Percentiles rank a stretch among this genome's conserved stretches.
phyloP scores from a whole-genome alignment of 2,888 invertebrate species.

The Trilocha varians region DNA sequence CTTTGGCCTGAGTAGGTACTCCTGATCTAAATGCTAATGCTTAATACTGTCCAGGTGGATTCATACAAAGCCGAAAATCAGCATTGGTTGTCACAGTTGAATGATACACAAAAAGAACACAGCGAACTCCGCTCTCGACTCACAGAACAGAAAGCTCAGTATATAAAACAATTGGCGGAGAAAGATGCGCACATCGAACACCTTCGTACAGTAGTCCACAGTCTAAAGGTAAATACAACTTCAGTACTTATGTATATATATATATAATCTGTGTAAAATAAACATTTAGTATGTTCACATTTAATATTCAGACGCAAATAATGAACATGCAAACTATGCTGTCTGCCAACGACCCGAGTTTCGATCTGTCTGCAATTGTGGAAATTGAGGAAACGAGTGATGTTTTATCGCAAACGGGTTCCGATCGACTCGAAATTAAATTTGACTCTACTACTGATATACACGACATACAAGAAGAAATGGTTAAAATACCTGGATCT shows the following conservation, averaged over 20 bases:
- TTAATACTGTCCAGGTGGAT: constrained; percentile 44
- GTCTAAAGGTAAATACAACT: constrained; percentile 39
- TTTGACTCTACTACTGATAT: constrained; percentile 51
- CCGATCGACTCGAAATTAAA: constrained; percentile 53
- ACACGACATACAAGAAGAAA: constrained; percentile 44
- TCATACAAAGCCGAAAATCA: constrained; percentile 77
- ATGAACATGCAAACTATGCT: constrained; percentile 64
- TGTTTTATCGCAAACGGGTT: constrained; percentile 40
- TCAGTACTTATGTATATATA: not conserved
- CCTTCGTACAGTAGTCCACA: constrained; percentile 49
- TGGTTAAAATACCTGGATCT: constrained; percentile 38
- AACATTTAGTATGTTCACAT: not conserved
- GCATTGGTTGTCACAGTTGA: constrained; percentile 75
- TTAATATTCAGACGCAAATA: constrained; percentile 44
- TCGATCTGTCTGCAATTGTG: constrained; percentile 62
- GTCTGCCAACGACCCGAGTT: constrained; percentile 59
- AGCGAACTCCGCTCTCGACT: constrained; percentile 63
- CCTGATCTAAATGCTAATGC: too few species aligned
- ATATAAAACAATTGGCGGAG: constrained; percentile 51
- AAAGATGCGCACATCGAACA: constrained; percentile 63
- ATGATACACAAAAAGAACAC: constrained; percentile 66
- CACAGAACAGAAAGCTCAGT: constrained; percentile 52
- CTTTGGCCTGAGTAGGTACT: too few species aligned
- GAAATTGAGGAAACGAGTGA: constrained; percentile 61
- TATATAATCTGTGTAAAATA: not conserved